These are phyloP conservation scores for Drosophila yooni DNA, from an alignment of 2,888 invertebrate genomes.

Conservation along the genomic window DNA sequence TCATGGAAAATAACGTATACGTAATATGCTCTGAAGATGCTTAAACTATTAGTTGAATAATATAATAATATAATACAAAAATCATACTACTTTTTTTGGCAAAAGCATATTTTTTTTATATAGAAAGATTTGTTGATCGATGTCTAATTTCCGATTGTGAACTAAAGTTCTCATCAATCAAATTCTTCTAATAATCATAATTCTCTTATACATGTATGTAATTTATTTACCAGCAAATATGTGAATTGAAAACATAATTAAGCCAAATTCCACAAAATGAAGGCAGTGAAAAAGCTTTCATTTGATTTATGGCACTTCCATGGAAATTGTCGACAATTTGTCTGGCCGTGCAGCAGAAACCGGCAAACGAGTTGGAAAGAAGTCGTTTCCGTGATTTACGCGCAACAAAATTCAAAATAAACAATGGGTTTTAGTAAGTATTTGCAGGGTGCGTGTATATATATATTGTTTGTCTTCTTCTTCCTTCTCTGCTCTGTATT, in stretches of 20 bases:
- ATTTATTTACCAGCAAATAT: conserved; percentile 26
- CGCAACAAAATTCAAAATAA: conserved; percentile 75
- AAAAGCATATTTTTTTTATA: background rate
- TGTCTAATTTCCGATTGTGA: background rate
- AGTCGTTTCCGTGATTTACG: conserved; percentile 77
- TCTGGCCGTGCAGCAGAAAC: conserved; percentile 59
- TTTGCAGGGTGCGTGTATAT: conserved; percentile 36
- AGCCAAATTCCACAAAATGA: conserved; percentile 51
- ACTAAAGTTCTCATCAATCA: background rate
- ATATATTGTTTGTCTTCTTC: background rate
- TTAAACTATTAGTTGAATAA: background rate
- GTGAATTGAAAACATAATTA: conserved; percentile 59
- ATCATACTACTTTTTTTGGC: background rate
- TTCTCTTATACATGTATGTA: conserved; percentile 8
- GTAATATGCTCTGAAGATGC: background rate
- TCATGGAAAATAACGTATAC: conserved; percentile 51
- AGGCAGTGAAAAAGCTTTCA: conserved; percentile 48
- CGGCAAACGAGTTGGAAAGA: conserved; percentile 54
- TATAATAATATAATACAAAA: background rate
- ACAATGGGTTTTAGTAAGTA: conserved; percentile 70
- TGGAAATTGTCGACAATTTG: conserved; percentile 78
- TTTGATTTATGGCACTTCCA: conserved; percentile 77
- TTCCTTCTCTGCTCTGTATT: conserved; percentile 10
- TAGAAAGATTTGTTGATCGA: background rate
- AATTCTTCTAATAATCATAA: conserved; percentile 1